Percentiles rank a stretch among this genome's conserved stretches.
Evolutionary conservation across 2,888 invertebrate species (phyloP).

Genomic region (Meiosimyza decipiens): DNA sequence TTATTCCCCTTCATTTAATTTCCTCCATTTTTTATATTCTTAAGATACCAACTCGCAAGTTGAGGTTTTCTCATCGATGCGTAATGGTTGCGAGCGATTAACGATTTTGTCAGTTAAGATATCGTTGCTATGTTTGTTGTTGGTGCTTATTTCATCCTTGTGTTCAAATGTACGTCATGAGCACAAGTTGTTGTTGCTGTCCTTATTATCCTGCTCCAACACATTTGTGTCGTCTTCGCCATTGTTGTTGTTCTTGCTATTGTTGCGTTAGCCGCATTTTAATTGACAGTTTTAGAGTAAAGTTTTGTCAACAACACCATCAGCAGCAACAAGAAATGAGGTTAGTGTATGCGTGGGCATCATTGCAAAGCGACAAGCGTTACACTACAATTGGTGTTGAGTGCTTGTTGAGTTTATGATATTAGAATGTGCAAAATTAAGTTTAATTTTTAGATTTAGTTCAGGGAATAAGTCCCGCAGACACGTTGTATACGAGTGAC

Average conservation of each 20-base stretch:
- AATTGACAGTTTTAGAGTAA: slow-evolving; percentile 25
- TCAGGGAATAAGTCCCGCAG: no score
- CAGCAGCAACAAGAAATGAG: no score
- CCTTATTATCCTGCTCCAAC: background rate
- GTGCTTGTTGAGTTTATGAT: no score
- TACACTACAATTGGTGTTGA: no score
- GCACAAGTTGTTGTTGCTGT: background rate
- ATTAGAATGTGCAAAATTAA: no score
- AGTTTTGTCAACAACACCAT: background rate
- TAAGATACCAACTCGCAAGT: no score
- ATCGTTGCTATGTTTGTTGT: background rate
- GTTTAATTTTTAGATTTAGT: no score
- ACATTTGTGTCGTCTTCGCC: background rate
- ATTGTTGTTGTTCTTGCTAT: background rate
- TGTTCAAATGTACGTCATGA: background rate
- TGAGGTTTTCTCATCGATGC: slow-evolving; percentile 7
- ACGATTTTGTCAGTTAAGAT: slow-evolving; percentile 11
- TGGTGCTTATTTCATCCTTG: slow-evolving; percentile 9
- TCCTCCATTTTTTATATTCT: background rate
- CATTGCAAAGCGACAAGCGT: no score
- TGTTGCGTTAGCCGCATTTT: slow-evolving; percentile 10
- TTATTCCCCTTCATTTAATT: background rate
- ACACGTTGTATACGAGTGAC: no score
- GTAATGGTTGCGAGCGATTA: slow-evolving; percentile 28
- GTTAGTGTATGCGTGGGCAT: no score